Evolutionary conservation across 2,113 vertebrate species (phyloP), one percentile per base, ranked within the genome.

Genomic region (Hydropotes inermis): DNA sequence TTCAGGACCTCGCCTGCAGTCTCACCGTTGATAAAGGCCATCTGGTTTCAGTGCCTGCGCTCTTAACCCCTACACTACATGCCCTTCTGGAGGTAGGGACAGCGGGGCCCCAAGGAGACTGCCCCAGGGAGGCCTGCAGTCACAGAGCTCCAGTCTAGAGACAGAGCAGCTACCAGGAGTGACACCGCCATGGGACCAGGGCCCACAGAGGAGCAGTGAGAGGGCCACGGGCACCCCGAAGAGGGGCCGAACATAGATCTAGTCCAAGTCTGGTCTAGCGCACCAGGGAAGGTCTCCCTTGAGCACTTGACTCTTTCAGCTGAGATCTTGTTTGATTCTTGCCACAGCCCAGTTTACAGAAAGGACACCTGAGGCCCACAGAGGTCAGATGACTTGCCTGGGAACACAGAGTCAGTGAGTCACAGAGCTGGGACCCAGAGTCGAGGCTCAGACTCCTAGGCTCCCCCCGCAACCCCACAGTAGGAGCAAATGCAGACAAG

Each of bases 321-420:
- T 23, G 74, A 81, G 28, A 30, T 61, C 52, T 83, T 33, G 74
- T 27, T 83, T 60, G n/a, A 47, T 60, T 82, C n/a, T 81, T 17
- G 47, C 60, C n/a, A 58, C n/a, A 82, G 47, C 9, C 17, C 23
- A 74, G n/a, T 82, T 52, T 82, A 57, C 61, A 52, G 86, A 90
- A 52, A 92, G 27, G 39, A 4, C 57, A 67, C n/a, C 60, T 81
- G 83, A 96, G 88, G 60, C 28, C 61, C 74, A 64, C 52, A 39
- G 61, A 83, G 30, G 55, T 93, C 45, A 67, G 78, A 39, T 25
- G 60, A 86, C 76, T 97, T 64, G 2, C 67, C 47, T 9, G 74
- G 90, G 79, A 64, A 92, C 79, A 89, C 8, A 70, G 50, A 64
- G 25, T 47, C 76, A 25, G 13, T 78, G 64, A 85, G 52, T 89